phyloP scores from a whole-genome alignment of 2,113 vertebrate species.

The Nothocercus nigrocapillus region DNA sequence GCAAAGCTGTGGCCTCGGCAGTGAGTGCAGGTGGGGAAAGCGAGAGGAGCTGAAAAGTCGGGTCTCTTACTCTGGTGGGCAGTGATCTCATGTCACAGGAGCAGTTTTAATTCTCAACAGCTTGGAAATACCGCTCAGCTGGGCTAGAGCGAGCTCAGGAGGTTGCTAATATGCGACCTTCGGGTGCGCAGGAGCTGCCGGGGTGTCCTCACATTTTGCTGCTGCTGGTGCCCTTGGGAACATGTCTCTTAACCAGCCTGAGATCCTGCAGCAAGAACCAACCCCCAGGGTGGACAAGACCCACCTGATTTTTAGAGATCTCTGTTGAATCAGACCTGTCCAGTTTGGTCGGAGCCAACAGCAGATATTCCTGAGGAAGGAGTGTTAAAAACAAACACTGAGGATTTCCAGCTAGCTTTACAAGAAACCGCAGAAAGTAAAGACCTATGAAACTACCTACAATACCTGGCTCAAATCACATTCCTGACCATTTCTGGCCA shows the following conservation, averaged over 20 bases:
- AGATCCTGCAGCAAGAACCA: not conserved
- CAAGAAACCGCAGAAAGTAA: not conserved
- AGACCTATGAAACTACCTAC: not conserved
- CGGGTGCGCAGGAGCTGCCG: accelerated
- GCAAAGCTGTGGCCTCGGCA: not conserved
- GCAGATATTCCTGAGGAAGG: not conserved
- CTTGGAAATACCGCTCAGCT: not conserved
- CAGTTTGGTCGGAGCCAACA: not conserved
- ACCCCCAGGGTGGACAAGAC: not conserved
- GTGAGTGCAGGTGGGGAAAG: not conserved
- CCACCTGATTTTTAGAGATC: not conserved
- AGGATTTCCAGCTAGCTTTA: not conserved
- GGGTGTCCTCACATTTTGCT: not conserved
- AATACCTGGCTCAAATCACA: not conserved
- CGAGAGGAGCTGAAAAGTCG: not conserved
- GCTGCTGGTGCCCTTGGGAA: not conserved
- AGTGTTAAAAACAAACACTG: not conserved
- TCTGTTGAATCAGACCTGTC: not conserved
- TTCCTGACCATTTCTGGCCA: not conserved
- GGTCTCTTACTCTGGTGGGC: not conserved
- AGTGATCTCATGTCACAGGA: not conserved
- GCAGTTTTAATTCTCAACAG: not conserved
- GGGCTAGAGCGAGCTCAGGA: not conserved
- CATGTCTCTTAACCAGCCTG: not conserved
- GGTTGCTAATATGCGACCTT: not conserved